phyloP scores from a whole-genome alignment of 92 coral and sea anemone genomes.

The Porites evermanni region DNA sequence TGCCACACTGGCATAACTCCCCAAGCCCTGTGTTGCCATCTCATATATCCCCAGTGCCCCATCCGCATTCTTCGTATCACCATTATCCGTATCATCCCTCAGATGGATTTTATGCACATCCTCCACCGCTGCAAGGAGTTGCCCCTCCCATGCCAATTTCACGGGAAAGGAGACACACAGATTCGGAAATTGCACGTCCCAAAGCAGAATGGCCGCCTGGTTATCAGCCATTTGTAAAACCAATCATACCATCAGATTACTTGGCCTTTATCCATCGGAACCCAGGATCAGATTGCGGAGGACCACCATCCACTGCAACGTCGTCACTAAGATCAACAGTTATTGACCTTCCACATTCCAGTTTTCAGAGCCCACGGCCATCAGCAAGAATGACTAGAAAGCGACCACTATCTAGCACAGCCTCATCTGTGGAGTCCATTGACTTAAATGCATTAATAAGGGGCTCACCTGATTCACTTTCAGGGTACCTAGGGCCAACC shows the following conservation, averaged over 20 bases:
- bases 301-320: conserved; percentile 98
- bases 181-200: conserved; percentile 91
- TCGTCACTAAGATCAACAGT: conserved; percentile 92
- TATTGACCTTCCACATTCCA: conserved; percentile 82
- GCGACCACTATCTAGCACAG: conserved; percentile 89
- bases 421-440: conserved; percentile 96
- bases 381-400: conserved; percentile 87
- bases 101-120: conserved; percentile 59
- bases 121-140: conserved; percentile 46
- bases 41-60: conserved; percentile 45
- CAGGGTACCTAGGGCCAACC: conserved; percentile 85
- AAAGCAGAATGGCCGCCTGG: conserved; percentile 98
- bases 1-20: conserved; percentile 80
- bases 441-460: conserved; percentile 93
- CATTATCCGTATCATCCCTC: conserved; percentile 59
- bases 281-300: conserved; percentile 75
- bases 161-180: conserved; percentile 60
- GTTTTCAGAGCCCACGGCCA: conserved; percentile 82
- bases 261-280: conserved; percentile 78
- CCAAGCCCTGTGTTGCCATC: conserved; percentile 68
- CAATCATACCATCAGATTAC: conserved; percentile 84
- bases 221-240: conserved; percentile 68
- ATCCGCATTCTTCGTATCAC: conserved; percentile 37
- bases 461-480: conserved; percentile 94
- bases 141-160: conserved; percentile 42